phyloP scores from a whole-genome alignment of 1,140 invertebrate species.

The Bemisia tabaci region DNA sequence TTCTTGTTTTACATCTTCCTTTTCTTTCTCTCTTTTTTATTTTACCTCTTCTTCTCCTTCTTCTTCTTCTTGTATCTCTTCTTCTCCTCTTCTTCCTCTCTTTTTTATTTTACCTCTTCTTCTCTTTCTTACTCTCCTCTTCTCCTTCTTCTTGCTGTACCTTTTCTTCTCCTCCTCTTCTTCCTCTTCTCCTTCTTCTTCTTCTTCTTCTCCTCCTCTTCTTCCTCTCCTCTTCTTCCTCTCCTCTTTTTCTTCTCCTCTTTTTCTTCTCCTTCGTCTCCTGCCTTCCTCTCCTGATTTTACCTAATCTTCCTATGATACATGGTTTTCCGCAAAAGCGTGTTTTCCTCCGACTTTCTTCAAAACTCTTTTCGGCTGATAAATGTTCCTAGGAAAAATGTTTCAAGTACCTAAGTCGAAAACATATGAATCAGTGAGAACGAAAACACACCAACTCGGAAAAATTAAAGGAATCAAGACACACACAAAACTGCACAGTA shows the following conservation, averaged over 20 bases:
- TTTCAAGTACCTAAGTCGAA: too few relatives aligned
- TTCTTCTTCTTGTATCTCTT: neutral
- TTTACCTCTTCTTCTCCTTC: neutral
- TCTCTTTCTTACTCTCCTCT: neutral
- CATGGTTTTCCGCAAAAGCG: too few relatives aligned
- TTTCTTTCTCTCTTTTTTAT: neutral
- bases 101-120: neutral
- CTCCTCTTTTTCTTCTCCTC: slow-evolving; percentile 2
- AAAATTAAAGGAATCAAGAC: too few relatives aligned
- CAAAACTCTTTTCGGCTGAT: too few relatives aligned
- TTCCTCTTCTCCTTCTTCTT: neutral
- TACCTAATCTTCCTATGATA: neutral
- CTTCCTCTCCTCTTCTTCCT: neutral
- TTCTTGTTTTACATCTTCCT: neutral
- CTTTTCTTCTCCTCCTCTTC: neutral
- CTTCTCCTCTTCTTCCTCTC: neutral
- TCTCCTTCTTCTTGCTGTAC: neutral
- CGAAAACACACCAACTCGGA: too few relatives aligned
- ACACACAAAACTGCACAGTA: too few relatives aligned
- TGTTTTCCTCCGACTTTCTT: too few relatives aligned
- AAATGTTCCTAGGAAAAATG: too few relatives aligned
- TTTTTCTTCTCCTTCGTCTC: neutral
- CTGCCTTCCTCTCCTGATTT: too few relatives aligned
- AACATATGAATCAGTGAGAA: too few relatives aligned
- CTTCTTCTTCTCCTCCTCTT: neutral